A percentile compares a stretch with the other conserved stretches of the same genome.
Conservation (phyloP, 2,888 invertebrate genomes). For the Folsomia candida region DNA sequence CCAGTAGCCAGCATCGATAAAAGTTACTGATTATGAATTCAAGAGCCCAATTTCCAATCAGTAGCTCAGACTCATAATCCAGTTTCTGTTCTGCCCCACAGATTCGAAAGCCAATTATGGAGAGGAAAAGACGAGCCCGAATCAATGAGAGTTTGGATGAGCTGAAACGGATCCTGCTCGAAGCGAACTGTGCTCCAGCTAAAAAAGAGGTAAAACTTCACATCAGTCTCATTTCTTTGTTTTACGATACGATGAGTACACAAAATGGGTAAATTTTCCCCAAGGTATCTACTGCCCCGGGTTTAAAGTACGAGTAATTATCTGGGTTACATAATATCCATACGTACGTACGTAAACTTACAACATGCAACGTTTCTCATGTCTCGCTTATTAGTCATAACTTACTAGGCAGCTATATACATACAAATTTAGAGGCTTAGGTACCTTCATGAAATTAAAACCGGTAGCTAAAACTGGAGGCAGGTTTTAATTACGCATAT, state of each 20-base stretch:
- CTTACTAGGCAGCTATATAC: no score
- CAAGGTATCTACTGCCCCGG: not conserved
- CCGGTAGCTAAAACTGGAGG: slow-evolving; percentile 13
- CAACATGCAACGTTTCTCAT: not conserved
- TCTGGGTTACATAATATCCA: no score
- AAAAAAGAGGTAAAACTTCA: slow-evolving; percentile 52
- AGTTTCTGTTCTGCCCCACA: no score
- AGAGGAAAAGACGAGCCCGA: slow-evolving; percentile 59
- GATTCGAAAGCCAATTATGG: slow-evolving; percentile 60
- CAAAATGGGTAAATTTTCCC: not conserved
- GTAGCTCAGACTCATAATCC: not conserved
- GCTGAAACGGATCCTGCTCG: slow-evolving; percentile 58
- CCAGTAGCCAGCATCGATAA: not conserved
- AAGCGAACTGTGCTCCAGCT: slow-evolving; percentile 50
- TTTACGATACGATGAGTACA: not conserved
- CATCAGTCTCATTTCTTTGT: slow-evolving; percentile 11
- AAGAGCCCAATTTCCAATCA: not conserved
- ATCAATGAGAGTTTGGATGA: slow-evolving; percentile 60
- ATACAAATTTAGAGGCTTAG: not conserved
- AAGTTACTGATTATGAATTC: not conserved
- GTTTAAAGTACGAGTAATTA: not conserved
- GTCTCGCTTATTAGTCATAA: not conserved
- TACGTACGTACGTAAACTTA: not conserved
- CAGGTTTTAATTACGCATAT: not conserved
- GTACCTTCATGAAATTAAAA: slow-evolving; percentile 9